These are phyloP conservation scores for Formica exsecta DNA, from an alignment of 1,140 invertebrate species.

Conservation along the genomic window DNA sequence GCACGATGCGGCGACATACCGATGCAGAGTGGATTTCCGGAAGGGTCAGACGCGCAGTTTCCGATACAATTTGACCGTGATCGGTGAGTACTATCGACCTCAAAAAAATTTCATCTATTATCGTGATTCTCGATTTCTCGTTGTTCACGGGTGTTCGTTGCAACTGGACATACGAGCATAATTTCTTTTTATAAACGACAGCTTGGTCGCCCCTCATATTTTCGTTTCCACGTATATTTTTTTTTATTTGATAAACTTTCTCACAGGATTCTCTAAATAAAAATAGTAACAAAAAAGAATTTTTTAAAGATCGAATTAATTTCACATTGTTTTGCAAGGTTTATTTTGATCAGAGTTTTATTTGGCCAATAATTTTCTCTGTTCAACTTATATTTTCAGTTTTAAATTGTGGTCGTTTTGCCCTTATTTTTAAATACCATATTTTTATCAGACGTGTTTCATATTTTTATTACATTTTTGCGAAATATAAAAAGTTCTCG, in stretches of 20 bases:
- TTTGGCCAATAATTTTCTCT: not conserved
- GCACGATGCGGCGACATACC: slow-evolving; percentile 94
- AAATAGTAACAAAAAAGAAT: not conserved
- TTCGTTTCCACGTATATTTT: too few species aligned
- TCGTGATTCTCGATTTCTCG: not conserved
- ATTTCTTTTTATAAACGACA: not conserved
- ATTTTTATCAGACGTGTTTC: not conserved
- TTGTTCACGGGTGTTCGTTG: too few species aligned
- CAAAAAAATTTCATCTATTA: slow-evolving; percentile 5
- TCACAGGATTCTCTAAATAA: not conserved
- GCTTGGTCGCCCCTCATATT: not conserved
- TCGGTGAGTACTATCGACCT: slow-evolving; percentile 89
- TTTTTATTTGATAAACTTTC: not conserved
- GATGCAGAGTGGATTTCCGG: slow-evolving; percentile 95
- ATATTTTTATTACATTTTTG: not conserved
- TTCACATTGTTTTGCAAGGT: not conserved
- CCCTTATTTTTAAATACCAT: not conserved
- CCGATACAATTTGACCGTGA: slow-evolving; percentile 95
- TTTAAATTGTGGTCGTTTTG: not conserved
- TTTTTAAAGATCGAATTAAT: not conserved
- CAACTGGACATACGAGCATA: not conserved
- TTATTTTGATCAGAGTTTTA: slow-evolving; percentile 6
- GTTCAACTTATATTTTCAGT: not conserved
- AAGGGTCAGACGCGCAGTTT: slow-evolving; percentile 95
- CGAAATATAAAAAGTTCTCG: not conserved